Evolutionary conservation across 2,797 vertebrate genomes (phyloP).

Genomic region (Loris lydekkerianus): DNA sequence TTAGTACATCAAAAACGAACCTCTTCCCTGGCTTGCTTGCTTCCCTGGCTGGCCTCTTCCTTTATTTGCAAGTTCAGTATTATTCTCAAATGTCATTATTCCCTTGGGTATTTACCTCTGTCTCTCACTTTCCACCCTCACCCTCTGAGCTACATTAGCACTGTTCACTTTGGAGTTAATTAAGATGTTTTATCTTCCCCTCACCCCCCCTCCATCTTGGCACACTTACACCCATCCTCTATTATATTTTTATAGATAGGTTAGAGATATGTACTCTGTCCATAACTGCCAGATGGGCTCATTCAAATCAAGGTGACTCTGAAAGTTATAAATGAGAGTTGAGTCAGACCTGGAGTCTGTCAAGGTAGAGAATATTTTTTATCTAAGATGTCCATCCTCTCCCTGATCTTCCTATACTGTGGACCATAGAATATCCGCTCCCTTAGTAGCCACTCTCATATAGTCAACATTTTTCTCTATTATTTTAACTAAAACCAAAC

Average conservation of each 20-base stretch:
- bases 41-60: background rate
- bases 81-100: background rate
- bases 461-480: background rate
- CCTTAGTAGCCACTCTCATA: background rate
- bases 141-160: background rate
- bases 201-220: background rate
- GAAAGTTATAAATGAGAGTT: background rate
- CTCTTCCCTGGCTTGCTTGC: background rate
- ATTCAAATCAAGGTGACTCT: conserved; percentile 11
- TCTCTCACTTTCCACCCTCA: background rate
- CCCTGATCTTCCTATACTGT: background rate
- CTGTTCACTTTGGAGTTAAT: conserved; percentile 3
- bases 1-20: background rate
- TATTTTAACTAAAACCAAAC: background rate
- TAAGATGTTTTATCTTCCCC: background rate
- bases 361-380: background rate
- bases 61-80: background rate
- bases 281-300: background rate
- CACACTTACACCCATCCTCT: background rate
- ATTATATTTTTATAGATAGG: conserved; percentile 44
- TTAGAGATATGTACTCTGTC: background rate
- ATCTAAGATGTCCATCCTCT: background rate
- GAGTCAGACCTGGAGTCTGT: background rate
- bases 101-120: background rate
- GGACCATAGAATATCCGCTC: background rate